Conservation (phyloP, 2,888 invertebrate genomes). For the Steinernema carpocapsae region DNA sequence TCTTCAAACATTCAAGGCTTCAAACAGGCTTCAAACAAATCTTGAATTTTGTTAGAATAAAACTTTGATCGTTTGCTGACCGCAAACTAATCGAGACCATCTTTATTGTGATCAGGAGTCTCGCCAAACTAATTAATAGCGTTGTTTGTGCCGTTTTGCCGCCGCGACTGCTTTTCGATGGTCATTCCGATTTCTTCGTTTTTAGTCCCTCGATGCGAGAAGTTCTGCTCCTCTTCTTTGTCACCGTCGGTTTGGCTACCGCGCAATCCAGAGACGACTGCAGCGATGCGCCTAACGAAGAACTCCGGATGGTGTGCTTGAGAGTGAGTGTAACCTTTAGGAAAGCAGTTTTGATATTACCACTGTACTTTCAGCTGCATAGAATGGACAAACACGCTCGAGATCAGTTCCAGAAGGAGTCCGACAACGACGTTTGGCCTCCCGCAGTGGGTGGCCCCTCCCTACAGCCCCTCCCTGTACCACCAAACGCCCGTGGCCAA, state of each 20-base stretch:
- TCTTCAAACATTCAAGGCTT: no score
- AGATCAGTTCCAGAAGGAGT: conserved; percentile 38
- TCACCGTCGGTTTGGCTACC: not conserved
- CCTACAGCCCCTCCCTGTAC: conserved; percentile 65
- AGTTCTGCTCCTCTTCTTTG: not conserved
- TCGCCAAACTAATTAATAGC: conserved; percentile 20
- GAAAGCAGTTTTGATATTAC: not conserved
- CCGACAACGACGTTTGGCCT: conserved; percentile 40
- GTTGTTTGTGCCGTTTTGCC: conserved; percentile 8
- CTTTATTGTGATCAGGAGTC: no score
- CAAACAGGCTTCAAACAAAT: no score
- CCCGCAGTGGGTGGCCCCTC: conserved; percentile 56
- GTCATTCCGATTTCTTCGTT: conserved; percentile 19
- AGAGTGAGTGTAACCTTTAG: conserved; percentile 48
- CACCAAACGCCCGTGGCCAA: conserved; percentile 64
- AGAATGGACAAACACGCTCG: conserved; percentile 43
- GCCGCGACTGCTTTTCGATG: not conserved
- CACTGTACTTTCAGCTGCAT: conserved; percentile 44
- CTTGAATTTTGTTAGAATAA: not conserved
- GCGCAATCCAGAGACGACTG: conserved; percentile 53
- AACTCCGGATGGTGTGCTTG: conserved; percentile 57
- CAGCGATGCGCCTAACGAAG: conserved; percentile 64
- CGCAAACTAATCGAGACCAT: not conserved
- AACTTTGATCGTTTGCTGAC: not conserved
- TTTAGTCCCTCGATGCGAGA: conserved; percentile 19